Evolutionary conservation across 2,888 invertebrate genomes (phyloP), one percentile per base, ranked within the genome.

Genomic region (Hyalella azteca): DNA sequence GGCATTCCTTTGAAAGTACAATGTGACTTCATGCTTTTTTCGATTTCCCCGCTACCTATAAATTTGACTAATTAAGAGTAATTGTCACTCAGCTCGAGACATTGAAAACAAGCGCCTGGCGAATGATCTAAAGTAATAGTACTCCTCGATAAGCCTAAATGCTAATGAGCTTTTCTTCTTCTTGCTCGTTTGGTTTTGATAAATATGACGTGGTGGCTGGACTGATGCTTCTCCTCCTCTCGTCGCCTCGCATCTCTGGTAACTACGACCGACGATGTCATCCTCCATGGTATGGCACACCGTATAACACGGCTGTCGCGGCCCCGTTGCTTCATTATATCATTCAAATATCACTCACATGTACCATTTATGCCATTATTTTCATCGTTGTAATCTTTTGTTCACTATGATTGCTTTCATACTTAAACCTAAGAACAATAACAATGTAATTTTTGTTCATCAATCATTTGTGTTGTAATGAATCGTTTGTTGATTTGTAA

Each of bases 181-280:
- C 66, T 36, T 66, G 66, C 19, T 66, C 36, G 36, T 66, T 66
- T 66, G 66, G 66, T 66, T 66, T 66, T 66, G 66, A 36, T 66
- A 66, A 66, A 66, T 66, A 36, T 66, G 36, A 66, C 66, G 36
- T 22, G 66, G 36, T 19, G 36, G 36, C 32, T 66, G 66, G 66
- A n/a, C 36, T 36, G 32, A 9, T 54, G 54, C 66, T 66, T n/a
- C 66, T 36, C 29, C 36, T 32, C 29, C 36, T 66, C 36, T 66
- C 36, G n/a, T n/a, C 66, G n/a, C 19, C 66, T 66, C 36, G 36
- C 66, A 4, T 32, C 36, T 22, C 7, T 66, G 36, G 5, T 29
- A 7, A 3, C 54, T 26, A 22, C 26, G 22, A 29, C 54, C 19
- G 54, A 9, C 11, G 54, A 32, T 36, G 39, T 36, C 19, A 11